phyloP scores from a whole-genome alignment of 2,888 invertebrate species.

The Eupeodes latifasciatus region DNA sequence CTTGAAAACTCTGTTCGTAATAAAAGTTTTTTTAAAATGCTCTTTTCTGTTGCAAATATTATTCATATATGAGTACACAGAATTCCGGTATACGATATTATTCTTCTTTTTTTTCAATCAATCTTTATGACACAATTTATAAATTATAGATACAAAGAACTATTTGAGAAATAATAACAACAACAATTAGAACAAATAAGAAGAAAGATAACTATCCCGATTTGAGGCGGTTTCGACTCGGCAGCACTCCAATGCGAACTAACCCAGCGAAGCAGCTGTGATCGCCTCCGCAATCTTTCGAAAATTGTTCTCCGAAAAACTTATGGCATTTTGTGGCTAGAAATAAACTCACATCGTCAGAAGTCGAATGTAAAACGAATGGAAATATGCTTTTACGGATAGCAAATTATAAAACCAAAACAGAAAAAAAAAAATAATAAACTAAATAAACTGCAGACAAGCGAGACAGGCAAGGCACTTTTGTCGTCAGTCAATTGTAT shows the following conservation, averaged over 20 bases:
- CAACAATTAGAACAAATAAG: not conserved
- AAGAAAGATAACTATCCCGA: conserved; percentile 29
- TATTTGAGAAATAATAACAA: conserved; percentile 26
- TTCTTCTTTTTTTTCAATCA: conserved; percentile 20
- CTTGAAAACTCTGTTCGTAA: conserved; percentile 14
- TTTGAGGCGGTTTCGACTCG: conserved; percentile 62
- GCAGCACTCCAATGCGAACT: conserved; percentile 72
- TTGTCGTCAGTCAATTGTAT: conserved; percentile 55
- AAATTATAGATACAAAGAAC: not conserved
- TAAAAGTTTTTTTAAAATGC: not conserved
- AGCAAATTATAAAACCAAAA: conserved; percentile 46
- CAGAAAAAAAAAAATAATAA: conserved; percentile 37
- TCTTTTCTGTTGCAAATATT: not conserved
- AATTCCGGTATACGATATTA: conserved; percentile 20
- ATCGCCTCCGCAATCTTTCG: conserved; percentile 73
- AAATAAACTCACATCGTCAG: conserved; percentile 74
- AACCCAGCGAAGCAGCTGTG: conserved; percentile 68
- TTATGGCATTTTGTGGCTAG: conserved; percentile 69
- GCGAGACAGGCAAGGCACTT: conserved; percentile 11
- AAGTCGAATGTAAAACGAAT: conserved; percentile 65
- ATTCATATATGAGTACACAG: not conserved
- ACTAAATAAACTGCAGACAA: conserved; percentile 54
- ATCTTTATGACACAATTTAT: conserved; percentile 28
- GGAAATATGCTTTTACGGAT: conserved; percentile 69
- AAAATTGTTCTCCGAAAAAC: conserved; percentile 68